A percentile compares a stretch with the other conserved stretches of the same genome.
These are phyloP conservation scores for Anticlea derivata DNA, from an alignment of 2,888 invertebrate species.

Conservation along the genomic window DNA sequence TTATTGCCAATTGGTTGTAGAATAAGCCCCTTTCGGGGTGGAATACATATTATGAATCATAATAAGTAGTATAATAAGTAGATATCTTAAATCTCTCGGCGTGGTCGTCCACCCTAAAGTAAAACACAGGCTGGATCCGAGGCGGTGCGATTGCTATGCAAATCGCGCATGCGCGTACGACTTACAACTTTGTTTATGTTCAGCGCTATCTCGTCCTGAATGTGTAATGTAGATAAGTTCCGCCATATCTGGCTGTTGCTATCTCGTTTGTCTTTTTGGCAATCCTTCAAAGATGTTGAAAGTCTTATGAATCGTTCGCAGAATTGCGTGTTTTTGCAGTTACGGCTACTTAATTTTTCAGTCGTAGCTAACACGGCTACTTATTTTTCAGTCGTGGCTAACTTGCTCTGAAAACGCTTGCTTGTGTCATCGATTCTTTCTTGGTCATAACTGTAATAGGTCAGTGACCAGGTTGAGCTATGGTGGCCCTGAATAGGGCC, in stretches of 20 bases:
- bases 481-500: too few relatives aligned
- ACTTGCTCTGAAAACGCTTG: too few relatives aligned
- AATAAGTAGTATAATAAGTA: too few relatives aligned
- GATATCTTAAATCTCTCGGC: neutral
- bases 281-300: neutral
- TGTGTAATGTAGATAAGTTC: constrained; percentile 29
- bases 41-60: too few relatives aligned
- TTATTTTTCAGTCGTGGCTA: too few relatives aligned
- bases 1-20: too few relatives aligned
- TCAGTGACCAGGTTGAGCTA: too few relatives aligned
- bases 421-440: too few relatives aligned
- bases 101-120: constrained; percentile 11
- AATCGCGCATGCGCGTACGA: constrained; percentile 39
- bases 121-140: constrained; percentile 15
- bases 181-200: constrained; percentile 36
- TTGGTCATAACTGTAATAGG: too few relatives aligned
- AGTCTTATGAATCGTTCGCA: neutral
- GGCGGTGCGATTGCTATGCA: constrained; percentile 43
- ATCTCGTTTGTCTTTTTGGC: neutral
- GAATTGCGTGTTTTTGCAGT: neutral
- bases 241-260: constrained; percentile 1
- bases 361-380: too few relatives aligned
- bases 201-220: constrained; percentile 34
- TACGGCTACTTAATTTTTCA: too few relatives aligned
- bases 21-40: too few relatives aligned